Evolutionary conservation across 2,797 vertebrate genomes (phyloP).

Genomic region (Anas capensis): DNA sequence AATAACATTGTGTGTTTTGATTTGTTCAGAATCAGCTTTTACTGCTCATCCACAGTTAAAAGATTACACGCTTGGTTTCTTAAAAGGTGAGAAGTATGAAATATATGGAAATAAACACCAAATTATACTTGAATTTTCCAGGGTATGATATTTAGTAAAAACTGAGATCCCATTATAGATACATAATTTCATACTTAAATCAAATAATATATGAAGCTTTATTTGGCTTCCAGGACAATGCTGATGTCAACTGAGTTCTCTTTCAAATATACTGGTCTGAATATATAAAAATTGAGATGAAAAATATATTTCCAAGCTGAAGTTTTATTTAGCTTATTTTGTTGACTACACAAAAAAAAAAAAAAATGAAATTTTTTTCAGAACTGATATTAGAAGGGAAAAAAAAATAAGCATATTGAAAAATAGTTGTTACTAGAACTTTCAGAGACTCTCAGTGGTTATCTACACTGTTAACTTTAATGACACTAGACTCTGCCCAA

Average conservation of each 20-base stretch:
- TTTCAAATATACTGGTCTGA: not conserved
- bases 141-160: not conserved
- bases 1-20: conserved; percentile 33
- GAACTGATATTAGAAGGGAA: not conserved
- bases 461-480: not conserved
- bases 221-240: not conserved
- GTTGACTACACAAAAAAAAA: not conserved
- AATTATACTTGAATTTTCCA: not conserved
- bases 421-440: not conserved
- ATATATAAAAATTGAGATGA: not conserved
- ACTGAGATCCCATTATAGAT: not conserved
- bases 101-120: conserved; percentile 21
- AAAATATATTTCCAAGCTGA: not conserved
- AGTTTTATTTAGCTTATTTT: not conserved
- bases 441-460: not conserved
- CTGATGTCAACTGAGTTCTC: conserved; percentile 10
- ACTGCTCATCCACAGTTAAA: conserved; percentile 22
- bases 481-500: not conserved
- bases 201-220: not conserved
- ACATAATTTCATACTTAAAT: not conserved
- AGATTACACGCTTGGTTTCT: not conserved
- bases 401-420: not conserved
- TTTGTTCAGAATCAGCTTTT: conserved; percentile 36
- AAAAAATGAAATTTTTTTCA: not conserved
- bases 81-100: not conserved